phyloP scores from a whole-genome alignment of 2,888 invertebrate species.

The Galeruca laticollis region DNA sequence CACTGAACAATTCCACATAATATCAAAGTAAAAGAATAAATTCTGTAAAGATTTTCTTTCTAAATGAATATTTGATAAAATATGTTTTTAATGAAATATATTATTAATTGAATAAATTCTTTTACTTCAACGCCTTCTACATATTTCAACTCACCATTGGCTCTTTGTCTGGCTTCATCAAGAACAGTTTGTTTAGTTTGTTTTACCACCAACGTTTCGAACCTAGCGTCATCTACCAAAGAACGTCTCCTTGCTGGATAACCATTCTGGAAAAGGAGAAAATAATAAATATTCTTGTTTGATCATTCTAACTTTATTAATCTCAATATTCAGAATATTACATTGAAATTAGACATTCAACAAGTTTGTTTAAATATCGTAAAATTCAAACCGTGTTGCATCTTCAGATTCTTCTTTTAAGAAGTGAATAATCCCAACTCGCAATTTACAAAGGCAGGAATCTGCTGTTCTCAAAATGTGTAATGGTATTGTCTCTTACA shows the following conservation, averaged over 20 bases:
- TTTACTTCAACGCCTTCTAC: background rate
- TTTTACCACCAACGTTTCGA: constrained; percentile 95
- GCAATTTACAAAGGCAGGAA: background rate
- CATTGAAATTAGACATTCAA: too few species aligned
- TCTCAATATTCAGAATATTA: too few species aligned
- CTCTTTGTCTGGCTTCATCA: constrained; percentile 89
- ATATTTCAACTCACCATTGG: constrained; percentile 78
- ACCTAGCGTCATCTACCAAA: constrained; percentile 96
- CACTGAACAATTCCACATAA: too few species aligned
- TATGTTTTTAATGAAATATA: too few species aligned
- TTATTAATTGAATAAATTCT: constrained; percentile 33
- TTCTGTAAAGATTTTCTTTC: too few species aligned
- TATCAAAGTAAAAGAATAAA: background rate
- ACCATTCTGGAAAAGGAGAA: constrained; percentile 83
- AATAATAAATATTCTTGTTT: constrained; percentile 31
- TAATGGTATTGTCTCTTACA: constrained; percentile 56
- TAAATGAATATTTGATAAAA: too few species aligned
- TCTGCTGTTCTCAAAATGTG: background rate
- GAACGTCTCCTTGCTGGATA: constrained; percentile 96
- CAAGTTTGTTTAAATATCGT: too few species aligned
- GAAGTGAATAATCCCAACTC: too few species aligned
- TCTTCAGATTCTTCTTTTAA: too few species aligned
- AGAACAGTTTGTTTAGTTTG: constrained; percentile 93
- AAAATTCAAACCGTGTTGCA: too few species aligned
- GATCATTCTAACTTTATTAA: too few species aligned